Base-by-base conservation (phyloP, 2,888 invertebrate genomes). In the Mantis religiosa region DNA sequence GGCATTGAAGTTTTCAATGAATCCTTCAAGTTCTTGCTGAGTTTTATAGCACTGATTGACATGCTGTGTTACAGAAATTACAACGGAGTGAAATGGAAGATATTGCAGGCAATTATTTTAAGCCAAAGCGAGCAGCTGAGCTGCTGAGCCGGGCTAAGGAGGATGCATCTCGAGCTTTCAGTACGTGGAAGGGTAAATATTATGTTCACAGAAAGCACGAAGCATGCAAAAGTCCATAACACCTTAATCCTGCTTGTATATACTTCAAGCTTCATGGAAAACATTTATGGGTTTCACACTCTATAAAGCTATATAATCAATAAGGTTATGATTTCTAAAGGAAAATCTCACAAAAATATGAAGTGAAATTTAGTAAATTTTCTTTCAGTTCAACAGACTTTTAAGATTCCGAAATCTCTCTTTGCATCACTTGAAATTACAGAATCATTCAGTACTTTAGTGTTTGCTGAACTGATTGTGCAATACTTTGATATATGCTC, bases 61-160 rank as follows among this genome's bases (percentile, higher is more conserved):
- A 54, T 71, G 15, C 6, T 81, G 3, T 27, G 27, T 91, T 92
- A 47, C 92, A 95, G 95, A 94, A 94, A 92, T 92, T 95, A 84
- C 94, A 95, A 91, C 92, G 93, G 89, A 93, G 93, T 87, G 94
- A 94, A 89, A 94, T 94, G 89, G 95, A 95, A 90, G 95, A 96
- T 90, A 94, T 96, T 89, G 95, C 96, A 0, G 95, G 95, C 86
- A 96, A 95, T 91, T 97, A 97, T 92, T 97, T 97, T 93, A 96
- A 96, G 91, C 95, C 96, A 25, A 94, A 95, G 92, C 93, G 96
- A 91, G 95, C 95, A 28, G 94, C 94, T 87, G 95, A 96, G 91
- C 93, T 96, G 71, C 93, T 96, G 6, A 94, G 94, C 91, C 94
- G 95, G 91, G 94, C 94, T 88, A 93, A 95, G 90, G 93, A 93